These are phyloP conservation scores for Crotalus helleri DNA, from an alignment of 2,113 vertebrate species.

Conservation along the genomic window DNA sequence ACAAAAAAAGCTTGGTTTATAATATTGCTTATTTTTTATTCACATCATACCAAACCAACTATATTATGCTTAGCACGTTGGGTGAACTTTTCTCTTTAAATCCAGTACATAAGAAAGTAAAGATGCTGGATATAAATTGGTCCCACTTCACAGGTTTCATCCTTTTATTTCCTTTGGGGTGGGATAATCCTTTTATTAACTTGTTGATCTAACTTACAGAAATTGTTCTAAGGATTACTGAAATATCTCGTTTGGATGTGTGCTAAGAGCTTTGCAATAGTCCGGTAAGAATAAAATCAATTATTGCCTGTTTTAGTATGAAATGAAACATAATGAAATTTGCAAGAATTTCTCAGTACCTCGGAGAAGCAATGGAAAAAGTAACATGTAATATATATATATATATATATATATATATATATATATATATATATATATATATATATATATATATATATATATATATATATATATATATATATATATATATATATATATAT, in stretches of 20 bases:
- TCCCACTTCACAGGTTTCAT: neutral
- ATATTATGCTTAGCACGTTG: neutral
- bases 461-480: conserved; percentile 10
- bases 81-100: neutral
- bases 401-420: neutral
- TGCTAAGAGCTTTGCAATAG: neutral
- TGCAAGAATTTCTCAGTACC: conserved; percentile 26
- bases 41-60: neutral
- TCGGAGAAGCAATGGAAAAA: conserved; percentile 38
- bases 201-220: neutral
- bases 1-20: neutral
- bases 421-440: no score
- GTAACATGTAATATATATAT: conserved; percentile 36
- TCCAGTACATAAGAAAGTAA: neutral
- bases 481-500: conserved; percentile 1
- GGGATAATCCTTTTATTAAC: neutral
- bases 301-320: conserved; percentile 20
- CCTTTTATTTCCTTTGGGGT: neutral
- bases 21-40: neutral
- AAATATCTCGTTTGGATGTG: neutral
- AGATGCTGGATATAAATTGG: neutral
- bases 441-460: no score
- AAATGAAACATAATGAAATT: conserved; percentile 57
- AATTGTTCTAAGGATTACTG: neutral
- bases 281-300: conserved; percentile 44